Percentiles rank a stretch among this genome's conserved stretches.
Evolutionary conservation across 2,888 invertebrate species (phyloP).

Genomic region (Melangyna quadrimaculata): DNA sequence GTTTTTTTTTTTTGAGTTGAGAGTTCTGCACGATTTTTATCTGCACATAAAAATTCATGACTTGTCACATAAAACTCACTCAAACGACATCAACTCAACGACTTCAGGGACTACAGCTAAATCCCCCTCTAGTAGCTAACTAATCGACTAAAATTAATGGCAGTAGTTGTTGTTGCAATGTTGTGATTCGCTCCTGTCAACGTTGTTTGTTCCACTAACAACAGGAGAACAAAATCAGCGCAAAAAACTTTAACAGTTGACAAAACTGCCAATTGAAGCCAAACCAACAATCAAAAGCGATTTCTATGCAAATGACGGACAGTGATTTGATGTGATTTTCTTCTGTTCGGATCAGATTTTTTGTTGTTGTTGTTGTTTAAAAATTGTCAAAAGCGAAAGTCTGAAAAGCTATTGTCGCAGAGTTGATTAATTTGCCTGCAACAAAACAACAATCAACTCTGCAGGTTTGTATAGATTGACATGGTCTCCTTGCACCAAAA

Average conservation of each 20-base stretch:
- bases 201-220: not conserved
- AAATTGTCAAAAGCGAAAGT: slow-evolving; percentile 30
- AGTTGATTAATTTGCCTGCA: not conserved
- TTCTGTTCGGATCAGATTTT: not conserved
- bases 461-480: not conserved
- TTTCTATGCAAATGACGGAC: slow-evolving; percentile 68
- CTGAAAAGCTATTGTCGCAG: not conserved
- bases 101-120: not conserved
- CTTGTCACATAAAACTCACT: slow-evolving; percentile 67
- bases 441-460: not conserved
- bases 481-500: not conserved
- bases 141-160: slow-evolving; percentile 69
- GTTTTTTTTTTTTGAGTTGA: not conserved
- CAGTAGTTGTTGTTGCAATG: slow-evolving; percentile 11
- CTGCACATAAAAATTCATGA: slow-evolving; percentile 67
- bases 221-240: not conserved
- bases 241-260: slow-evolving; percentile 22
- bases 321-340: slow-evolving; percentile 47
- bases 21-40: slow-evolving; percentile 61
- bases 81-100: slow-evolving; percentile 38
- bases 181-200: slow-evolving; percentile 44
- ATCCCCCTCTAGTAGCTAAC: slow-evolving; percentile 37
- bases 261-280: slow-evolving; percentile 49
- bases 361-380: not conserved
- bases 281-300: slow-evolving; percentile 49